phyloP scores from a whole-genome alignment of 2,888 invertebrate species.

The Apodemia zela region DNA sequence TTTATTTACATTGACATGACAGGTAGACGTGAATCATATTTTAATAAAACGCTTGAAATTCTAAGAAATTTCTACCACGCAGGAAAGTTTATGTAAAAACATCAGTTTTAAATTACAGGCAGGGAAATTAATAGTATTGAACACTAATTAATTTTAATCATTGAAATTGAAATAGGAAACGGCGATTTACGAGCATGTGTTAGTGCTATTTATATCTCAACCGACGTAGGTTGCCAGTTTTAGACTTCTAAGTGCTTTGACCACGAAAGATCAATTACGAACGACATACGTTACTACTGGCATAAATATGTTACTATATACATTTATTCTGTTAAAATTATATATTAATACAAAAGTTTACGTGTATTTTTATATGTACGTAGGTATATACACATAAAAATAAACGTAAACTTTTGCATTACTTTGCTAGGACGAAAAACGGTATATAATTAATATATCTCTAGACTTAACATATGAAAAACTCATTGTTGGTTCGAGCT shows the following conservation, averaged over 20 bases:
- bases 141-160: neutral
- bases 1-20: too few species aligned
- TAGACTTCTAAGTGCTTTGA: constrained; percentile 11
- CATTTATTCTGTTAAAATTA: neutral
- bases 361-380: too few species aligned
- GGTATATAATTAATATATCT: too few species aligned
- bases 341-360: neutral
- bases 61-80: neutral
- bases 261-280: constrained; percentile 11
- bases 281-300: constrained; percentile 9
- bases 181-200: constrained; percentile 5
- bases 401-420: too few species aligned
- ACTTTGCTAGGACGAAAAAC: too few species aligned
- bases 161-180: constrained; percentile 9
- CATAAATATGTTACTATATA: neutral
- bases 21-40: neutral
- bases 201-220: neutral
- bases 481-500: too few species aligned
- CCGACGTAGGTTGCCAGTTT: constrained; percentile 6
- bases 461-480: too few species aligned
- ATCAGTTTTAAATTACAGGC: neutral
- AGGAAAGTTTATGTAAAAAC: neutral
- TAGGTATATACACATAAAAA: too few species aligned
- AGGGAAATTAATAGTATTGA: neutral
- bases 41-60: neutral